Evolutionary conservation across 2,888 invertebrate genomes (phyloP).

Genomic region (Steinernema hermaphroditum): DNA sequence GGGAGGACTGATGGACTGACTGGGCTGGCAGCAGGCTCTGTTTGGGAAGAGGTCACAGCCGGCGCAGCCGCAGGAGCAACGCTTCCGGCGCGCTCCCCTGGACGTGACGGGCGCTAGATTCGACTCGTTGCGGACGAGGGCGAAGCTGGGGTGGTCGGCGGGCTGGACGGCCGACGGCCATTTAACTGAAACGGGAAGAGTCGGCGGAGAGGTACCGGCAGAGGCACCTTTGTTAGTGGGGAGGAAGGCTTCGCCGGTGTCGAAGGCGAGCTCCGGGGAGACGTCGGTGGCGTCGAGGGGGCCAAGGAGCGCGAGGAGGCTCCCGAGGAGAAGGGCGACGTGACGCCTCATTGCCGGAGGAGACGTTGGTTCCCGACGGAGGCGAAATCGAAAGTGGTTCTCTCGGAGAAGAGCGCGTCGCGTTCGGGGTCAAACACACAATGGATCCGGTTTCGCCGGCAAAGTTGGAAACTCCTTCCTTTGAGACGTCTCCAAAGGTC

Average conservation of each 20-base stretch:
- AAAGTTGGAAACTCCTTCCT: background rate
- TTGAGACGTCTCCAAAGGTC: background rate
- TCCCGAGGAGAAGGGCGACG: constrained; percentile 2
- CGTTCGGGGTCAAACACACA: constrained; percentile 17
- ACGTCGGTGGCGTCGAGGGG: background rate
- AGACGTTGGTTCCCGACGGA: background rate
- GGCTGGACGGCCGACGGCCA: constrained; percentile 48
- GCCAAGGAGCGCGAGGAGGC: background rate
- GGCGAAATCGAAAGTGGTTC: constrained; percentile 16
- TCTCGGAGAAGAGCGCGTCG: background rate
- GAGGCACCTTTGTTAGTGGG: background rate
- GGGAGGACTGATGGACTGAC: constrained; percentile 39
- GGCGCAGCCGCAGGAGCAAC: constrained; percentile 60
- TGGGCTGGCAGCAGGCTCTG: constrained; percentile 55
- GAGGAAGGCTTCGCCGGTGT: background rate
- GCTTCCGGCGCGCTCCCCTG: constrained; percentile 40
- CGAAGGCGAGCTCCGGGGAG: background rate
- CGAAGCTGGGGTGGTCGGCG: constrained; percentile 48
- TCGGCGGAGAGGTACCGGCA: too few species aligned
- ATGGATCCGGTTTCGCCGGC: constrained; percentile 1
- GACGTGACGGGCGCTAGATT: constrained; percentile 44
- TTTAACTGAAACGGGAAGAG: constrained; percentile 52
- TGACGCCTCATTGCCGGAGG: background rate
- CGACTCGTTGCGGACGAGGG: constrained; percentile 45
- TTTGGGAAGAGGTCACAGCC: constrained; percentile 60